Evolutionary conservation across 1,140 invertebrate genomes (phyloP), one percentile per base, ranked within the genome.

Genomic region (Globodera ellingtonae): DNA sequence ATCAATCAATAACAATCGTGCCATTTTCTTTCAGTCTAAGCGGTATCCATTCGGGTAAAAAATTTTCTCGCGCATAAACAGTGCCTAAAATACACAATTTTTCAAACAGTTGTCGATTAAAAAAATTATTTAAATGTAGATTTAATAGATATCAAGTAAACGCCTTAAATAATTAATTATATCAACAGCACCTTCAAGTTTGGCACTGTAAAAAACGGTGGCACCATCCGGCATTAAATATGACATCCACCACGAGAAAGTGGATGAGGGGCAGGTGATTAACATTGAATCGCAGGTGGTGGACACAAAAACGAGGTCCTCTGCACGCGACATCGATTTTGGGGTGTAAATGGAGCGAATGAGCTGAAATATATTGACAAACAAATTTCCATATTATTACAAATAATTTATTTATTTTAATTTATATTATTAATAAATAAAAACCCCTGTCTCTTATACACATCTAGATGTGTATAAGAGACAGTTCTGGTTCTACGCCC

Each of bases 211-310:
- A 47, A 70, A 70, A 47, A 70, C n/a, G 67, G 67, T 35, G n/a
- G 67, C 67, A 35, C n/a, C n/a, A 18, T 70, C 67, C 35, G 67
- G 67, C 67, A 70, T 70, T 21, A 82, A 78, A 73, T 82, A 82
- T 13, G 44, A 82, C 21, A 82, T 84, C 82, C 81, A 84, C 81
- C 81, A 82, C 9, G 50, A 52, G 44, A 13, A 82, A 0, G 81
- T 82, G n/a, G 81, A 82, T 5, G 72, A 35, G 6, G 24, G 15
- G 18, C 82, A 24, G 18, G 81, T 82, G 10, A 82, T 46, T 10
- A 82, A 47, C n/a, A 82, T 35, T 8, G 75, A 84, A 76, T 82
- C 69, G 48, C 81, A 82, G 18, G 24, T 6, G 8, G 72, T 48
- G 6, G 50, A 18, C 7, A n/a, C 76, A 48, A 82, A 77, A 24